phyloP scores from a whole-genome alignment of 2,113 vertebrate genomes.

The Amphiprion percula region DNA sequence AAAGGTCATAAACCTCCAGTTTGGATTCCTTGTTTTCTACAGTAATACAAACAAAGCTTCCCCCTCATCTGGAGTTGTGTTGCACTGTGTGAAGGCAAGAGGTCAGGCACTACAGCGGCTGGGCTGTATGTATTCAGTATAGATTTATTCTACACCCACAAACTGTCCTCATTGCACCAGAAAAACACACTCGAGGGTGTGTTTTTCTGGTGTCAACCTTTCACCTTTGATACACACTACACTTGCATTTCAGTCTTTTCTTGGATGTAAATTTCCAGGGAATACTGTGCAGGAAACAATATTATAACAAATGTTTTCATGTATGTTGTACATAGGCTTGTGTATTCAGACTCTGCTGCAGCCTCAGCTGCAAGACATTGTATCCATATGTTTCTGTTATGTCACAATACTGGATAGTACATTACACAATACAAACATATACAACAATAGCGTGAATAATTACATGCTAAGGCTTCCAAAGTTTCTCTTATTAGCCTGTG shows the following conservation, averaged over 20 bases:
- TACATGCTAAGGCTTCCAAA: constrained; percentile 24
- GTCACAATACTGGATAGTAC: not conserved
- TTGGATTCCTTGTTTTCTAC: constrained; percentile 19
- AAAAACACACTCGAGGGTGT: constrained; percentile 31
- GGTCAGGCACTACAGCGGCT: constrained; percentile 37
- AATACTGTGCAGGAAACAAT: constrained; percentile 24
- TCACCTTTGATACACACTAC: constrained; percentile 27
- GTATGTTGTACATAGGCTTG: not conserved
- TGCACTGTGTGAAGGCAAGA: constrained; percentile 21
- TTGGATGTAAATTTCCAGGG: constrained; percentile 27
- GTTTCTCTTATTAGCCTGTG: constrained; percentile 40
- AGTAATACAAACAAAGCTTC: constrained; percentile 29
- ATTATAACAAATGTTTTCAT: constrained; percentile 19
- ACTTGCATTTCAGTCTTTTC: constrained; percentile 31
- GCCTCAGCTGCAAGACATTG: not conserved
- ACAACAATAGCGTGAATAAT: constrained; percentile 9
- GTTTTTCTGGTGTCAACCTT: constrained; percentile 20
- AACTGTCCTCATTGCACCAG: constrained; percentile 9
- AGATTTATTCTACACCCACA: constrained; percentile 58
- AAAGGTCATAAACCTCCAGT: not conserved
- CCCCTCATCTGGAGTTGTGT: constrained; percentile 15
- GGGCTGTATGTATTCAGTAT: constrained; percentile 33
- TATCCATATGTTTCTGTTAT: not conserved
- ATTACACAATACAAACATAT: not conserved
- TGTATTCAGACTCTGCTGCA: not conserved